Evolutionary conservation across 2,113 vertebrate genomes (phyloP).

Genomic region (Nothocercus nigrocapillus): DNA sequence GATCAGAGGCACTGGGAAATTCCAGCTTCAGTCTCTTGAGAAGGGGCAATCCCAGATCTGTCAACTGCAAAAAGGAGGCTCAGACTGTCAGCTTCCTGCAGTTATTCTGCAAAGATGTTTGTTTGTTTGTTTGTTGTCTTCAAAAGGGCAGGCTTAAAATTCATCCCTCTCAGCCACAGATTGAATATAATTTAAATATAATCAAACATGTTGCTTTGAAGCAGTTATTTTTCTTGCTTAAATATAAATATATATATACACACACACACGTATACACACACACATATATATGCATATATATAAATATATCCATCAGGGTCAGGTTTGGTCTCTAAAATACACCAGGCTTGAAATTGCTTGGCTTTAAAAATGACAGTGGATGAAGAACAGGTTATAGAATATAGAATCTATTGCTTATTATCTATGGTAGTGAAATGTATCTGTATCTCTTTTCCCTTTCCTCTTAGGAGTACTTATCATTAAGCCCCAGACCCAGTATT

Average conservation of each 20-base stretch:
- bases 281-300: neutral
- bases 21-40: neutral
- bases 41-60: neutral
- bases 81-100: neutral
- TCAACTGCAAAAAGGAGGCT: neutral
- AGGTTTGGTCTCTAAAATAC: neutral
- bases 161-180: conserved; percentile 43
- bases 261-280: neutral
- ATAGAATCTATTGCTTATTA: neutral
- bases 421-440: neutral
- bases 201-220: conserved; percentile 17
- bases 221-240: conserved; percentile 47
- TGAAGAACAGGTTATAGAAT: neutral
- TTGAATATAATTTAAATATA: conserved; percentile 56
- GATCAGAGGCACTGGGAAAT: neutral
- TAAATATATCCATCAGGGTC: neutral
- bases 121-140: neutral
- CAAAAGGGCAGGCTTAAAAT: conserved; percentile 3
- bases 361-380: neutral
- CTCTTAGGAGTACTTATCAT: neutral
- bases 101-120: neutral
- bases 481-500: neutral
- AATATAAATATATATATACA: neutral
- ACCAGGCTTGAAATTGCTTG: neutral
- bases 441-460: neutral